A percentile compares a stretch with the other conserved stretches of the same genome.
These are phyloP conservation scores for Beris morrisii DNA, from an alignment of 2,888 invertebrate genomes.

Conservation along the genomic window DNA sequence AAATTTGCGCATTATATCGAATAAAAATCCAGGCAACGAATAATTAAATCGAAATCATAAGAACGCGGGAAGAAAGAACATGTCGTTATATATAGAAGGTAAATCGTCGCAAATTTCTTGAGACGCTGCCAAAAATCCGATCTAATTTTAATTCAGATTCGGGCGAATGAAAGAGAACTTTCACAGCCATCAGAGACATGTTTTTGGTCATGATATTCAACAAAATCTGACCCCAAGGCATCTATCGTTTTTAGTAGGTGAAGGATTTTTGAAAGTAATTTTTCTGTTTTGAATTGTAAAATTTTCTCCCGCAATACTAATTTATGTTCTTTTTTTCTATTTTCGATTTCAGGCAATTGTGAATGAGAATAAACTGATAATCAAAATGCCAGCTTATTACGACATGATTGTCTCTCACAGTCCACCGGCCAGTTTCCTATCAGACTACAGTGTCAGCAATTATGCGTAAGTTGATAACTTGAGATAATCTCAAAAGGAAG, in stretches of 20 bases:
- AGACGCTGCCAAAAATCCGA: constrained; percentile 23
- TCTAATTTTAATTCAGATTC: constrained; percentile 28
- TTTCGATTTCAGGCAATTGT: constrained; percentile 22
- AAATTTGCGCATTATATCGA: too few species aligned
- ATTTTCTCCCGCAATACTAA: background rate
- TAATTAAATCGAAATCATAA: too few species aligned
- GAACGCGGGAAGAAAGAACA: constrained; percentile 8
- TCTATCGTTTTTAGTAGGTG: constrained; percentile 6
- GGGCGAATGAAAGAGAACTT: constrained; percentile 2
- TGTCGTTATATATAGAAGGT: constrained; percentile 23
- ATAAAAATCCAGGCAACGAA: too few species aligned
- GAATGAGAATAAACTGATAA: constrained; percentile 9
- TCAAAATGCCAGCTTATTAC: constrained; percentile 32
- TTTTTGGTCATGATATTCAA: constrained; percentile 18
- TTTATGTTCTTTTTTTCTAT: constrained; percentile 1
- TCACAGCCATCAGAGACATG: constrained; percentile 13
- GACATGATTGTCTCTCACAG: constrained; percentile 69
- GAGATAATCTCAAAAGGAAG: background rate
- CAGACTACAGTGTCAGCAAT: constrained; percentile 60
- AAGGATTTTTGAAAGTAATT: background rate
- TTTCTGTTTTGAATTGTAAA: background rate
- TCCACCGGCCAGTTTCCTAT: constrained; percentile 66
- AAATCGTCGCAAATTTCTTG: constrained; percentile 28
- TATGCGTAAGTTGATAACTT: constrained; percentile 53
- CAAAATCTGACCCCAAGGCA: constrained; percentile 7